Evolutionary conservation across 2,888 invertebrate species (phyloP), one percentile per base, ranked within the genome.

Genomic region (Meloe dianella): DNA sequence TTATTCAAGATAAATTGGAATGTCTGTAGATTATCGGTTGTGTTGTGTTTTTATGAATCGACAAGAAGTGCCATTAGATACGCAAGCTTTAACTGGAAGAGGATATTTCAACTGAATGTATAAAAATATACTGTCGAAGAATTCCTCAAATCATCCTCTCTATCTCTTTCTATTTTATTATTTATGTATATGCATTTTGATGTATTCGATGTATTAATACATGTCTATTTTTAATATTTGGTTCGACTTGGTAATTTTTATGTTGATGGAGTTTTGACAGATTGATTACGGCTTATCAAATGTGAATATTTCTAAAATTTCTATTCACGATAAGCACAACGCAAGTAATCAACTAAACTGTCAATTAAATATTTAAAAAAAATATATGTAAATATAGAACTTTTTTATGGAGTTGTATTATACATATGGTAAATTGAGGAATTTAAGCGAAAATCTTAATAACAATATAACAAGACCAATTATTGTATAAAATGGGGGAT

Each of bases 11-110:
- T 27, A 17, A 20, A 57, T 57, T 57, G 20, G n/a, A 57, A n/a
- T 1, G 27, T 1, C 1, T 17, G 3, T 22, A 20, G 57, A 9
- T 35, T 14, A 29, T 63, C 38, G 63, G 24, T 57, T 51, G 22
- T 22, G 17, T 29, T 29, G n/a, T n/a, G n/a, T n/a, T 56, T 63
- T 57, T 57, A 61, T 65, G 61, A 65, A 65, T 65, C 61, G 61
- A 61, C 65, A 41, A 30, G 24, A 17, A 14, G 41, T 24, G 20
- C 57, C 65, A 61, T 65, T 65, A 65, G 65, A 65, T 65, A 65
- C 65, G 65, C 38, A 56, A 65, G 64, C 60, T 65, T 60, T 51
- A 32, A 17, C 14, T 32, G 30, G 30, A n/a, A 41, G 41, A 14
- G 57, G n/a, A 57, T 57, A 17, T 58, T 63, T 47, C 57, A 41